These are phyloP conservation scores for Odocoileus hemionus DNA, from an alignment of 2,113 vertebrate genomes.

Conservation along the genomic window DNA sequence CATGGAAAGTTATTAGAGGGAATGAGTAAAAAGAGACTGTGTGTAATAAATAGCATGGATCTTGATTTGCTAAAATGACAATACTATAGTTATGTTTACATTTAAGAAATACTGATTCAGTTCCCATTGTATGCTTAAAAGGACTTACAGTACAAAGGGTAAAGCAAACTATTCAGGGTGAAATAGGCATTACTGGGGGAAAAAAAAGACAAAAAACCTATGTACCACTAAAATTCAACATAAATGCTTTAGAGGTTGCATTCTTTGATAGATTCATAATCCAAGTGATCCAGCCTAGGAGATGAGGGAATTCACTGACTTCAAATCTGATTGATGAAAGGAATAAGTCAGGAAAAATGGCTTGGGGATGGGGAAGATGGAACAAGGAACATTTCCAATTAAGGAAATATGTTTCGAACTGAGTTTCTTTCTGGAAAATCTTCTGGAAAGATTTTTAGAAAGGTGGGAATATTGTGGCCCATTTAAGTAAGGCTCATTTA, in stretches of 20 bases:
- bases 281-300: neutral
- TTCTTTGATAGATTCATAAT: neutral
- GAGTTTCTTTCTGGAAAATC: neutral
- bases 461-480: neutral
- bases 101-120: slow-evolving; percentile 12
- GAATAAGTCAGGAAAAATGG: neutral
- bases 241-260: neutral
- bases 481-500: neutral
- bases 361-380: neutral
- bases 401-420: neutral
- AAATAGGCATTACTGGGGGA: neutral
- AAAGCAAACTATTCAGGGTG: neutral
- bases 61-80: slow-evolving; percentile 25
- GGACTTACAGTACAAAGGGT: neutral
- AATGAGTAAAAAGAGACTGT: neutral
- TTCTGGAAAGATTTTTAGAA: neutral
- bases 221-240: neutral
- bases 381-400: neutral
- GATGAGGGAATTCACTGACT: neutral
- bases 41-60: neutral
- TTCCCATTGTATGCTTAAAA: neutral
- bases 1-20: neutral
- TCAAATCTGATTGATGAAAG: neutral
- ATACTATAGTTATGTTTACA: neutral
- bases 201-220: neutral